These are phyloP conservation scores for Salticus scenicus DNA, from an alignment of 2,888 invertebrate genomes.

Conservation along the genomic window DNA sequence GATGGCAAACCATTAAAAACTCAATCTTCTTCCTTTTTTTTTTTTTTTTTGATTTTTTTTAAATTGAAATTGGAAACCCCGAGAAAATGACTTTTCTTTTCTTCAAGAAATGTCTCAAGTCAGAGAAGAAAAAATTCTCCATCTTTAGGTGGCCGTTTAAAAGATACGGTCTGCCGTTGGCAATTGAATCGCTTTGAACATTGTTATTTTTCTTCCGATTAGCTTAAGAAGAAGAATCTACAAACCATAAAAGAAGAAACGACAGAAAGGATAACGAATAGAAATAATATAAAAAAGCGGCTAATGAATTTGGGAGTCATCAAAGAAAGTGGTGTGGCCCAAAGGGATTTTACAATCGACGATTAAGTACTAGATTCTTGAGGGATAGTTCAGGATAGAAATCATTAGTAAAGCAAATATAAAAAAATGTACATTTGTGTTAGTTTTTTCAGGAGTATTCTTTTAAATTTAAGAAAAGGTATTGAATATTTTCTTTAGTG, in stretches of 20 bases:
- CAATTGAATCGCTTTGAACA: conserved; percentile 64
- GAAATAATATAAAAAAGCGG: conserved; percentile 33
- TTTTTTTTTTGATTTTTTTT: conserved; percentile 20
- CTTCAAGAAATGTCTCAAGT: conserved; percentile 3
- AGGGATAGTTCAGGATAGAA: not conserved
- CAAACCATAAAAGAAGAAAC: conserved; percentile 54
- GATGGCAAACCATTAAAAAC: conserved; percentile 59
- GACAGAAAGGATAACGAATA: conserved; percentile 32
- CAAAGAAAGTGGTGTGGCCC: conserved; percentile 44
- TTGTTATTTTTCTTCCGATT: conserved; percentile 67
- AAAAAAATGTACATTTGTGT: too few species aligned
- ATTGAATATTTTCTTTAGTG: too few species aligned
- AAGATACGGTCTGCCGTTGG: conserved; percentile 48
- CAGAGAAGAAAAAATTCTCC: not conserved
- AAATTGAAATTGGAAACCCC: conserved; percentile 46
- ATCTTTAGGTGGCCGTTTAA: conserved; percentile 42
- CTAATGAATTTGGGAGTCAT: conserved; percentile 62
- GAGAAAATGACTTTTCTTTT: conserved; percentile 38
- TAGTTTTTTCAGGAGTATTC: too few species aligned
- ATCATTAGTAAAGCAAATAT: not conserved
- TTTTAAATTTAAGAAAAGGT: too few species aligned
- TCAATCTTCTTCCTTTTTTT: conserved; percentile 12
- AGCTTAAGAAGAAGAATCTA: conserved; percentile 68
- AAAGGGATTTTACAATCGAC: conserved; percentile 58
- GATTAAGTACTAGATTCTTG: conserved; percentile 51